These are phyloP conservation scores for Antheraea pernyi DNA, from an alignment of 1,140 invertebrate species.

Conservation along the genomic window DNA sequence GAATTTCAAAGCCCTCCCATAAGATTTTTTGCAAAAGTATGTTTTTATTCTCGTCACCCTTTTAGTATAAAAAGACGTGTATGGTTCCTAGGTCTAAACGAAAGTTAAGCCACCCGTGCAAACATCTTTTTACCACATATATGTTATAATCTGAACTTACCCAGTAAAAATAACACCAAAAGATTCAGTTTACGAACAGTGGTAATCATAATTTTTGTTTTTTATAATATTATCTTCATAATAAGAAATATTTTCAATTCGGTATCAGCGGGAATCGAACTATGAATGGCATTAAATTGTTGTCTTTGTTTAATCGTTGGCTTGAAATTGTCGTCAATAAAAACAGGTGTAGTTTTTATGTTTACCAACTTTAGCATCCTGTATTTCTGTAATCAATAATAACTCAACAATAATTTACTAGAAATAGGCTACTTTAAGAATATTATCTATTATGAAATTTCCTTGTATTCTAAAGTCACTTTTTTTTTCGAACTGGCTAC, in stretches of 20 bases:
- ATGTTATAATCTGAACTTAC: background rate
- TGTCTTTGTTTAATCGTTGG: background rate
- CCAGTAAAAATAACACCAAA: background rate
- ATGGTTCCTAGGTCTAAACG: no score
- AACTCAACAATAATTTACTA: background rate
- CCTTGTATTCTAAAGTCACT: no score
- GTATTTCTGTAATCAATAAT: background rate
- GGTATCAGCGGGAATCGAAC: background rate
- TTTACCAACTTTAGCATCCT: background rate
- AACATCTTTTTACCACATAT: no score
- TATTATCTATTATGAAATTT: no score
- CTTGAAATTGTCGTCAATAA: background rate
- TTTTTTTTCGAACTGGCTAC: no score
- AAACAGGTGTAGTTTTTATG: background rate
- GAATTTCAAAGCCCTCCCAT: no score
- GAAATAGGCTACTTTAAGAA: no score
- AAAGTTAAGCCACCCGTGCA: no score
- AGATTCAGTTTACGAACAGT: background rate
- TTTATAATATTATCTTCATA: no score
- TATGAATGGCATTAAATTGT: background rate
- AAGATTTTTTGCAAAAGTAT: no score
- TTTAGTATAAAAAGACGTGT: no score
- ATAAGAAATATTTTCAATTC: background rate
- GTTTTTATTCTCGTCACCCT: no score
- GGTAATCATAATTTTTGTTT: background rate